Base-by-base conservation (phyloP, 2,888 invertebrate species). In the Synanthedon tipuliformis region DNA sequence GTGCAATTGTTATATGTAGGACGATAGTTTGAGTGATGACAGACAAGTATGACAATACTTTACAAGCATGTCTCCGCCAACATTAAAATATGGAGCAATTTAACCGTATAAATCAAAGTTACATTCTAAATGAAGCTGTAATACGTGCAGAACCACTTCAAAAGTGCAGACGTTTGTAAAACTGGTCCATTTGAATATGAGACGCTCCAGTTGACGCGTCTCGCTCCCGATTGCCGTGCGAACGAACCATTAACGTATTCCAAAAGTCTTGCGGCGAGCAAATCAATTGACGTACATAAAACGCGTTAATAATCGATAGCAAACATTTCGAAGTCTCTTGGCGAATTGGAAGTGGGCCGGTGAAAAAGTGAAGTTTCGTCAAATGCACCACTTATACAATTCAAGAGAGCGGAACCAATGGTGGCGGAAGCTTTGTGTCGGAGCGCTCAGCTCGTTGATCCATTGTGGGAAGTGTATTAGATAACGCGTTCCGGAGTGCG, bases 331-430 rank as follows among this genome's bases (percentile, higher is more conserved):
- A 55, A 53, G 52, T 53, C 61, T 65, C 71, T 78, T 70, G 67
- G 71, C 68, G 70, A 71, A 74, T 69, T 68, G 13, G 69, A 80
- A 79, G 75, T 78, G 64, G 78, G 68, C 58, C 77, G 67, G 73
- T 70, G 78, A 74, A 85, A 84, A 83, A 84, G 85, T 81, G 83
- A 84, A 82, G 81, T 81, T 82, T 86, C 78, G 76, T 75, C 78
- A 77, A 84, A 79, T 79, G 81, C 80, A 81, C 81, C 78, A 84
- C 78, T 86, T 85, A 85, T 79, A 80, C 69, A 79, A 81, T 79
- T 82, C 79, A 79, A 71, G 84, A 84, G 83, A 87, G 86, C 86
- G 86, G 82, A 87, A 87, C 86, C 72, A 71, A 74, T 71, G 76
- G 66, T 72, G 69, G 66, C 78, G 75, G 81, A 77, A 81, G 81